Conservation (phyloP, 2,797 vertebrate genomes). For the Heliangelus exortis region DNA sequence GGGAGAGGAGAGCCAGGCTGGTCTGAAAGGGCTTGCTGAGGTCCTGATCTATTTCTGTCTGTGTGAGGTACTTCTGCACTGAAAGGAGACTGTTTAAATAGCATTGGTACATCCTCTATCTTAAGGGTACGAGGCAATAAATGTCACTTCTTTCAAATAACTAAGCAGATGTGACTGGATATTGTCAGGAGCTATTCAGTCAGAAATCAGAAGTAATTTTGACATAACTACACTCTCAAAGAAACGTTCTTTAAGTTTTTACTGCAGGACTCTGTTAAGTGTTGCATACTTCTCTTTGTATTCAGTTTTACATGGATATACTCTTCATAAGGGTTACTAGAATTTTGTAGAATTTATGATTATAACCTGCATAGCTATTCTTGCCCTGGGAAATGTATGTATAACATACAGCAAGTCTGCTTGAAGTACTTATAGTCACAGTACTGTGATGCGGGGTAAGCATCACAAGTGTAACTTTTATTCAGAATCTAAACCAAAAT, state of each 20-base stretch:
- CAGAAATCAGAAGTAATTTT: background rate
- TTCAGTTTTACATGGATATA: background rate
- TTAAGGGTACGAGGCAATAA: background rate
- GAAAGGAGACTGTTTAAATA: background rate
- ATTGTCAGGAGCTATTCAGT: slow-evolving; percentile 7
- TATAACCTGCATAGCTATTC: background rate
- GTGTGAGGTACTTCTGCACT: background rate
- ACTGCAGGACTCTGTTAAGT: background rate
- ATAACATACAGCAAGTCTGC: background rate
- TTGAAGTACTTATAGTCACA: background rate
- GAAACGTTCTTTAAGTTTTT: background rate
- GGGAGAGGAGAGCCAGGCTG: background rate
- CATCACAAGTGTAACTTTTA: background rate
- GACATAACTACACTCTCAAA: background rate
- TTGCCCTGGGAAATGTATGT: background rate
- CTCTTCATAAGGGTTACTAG: background rate
- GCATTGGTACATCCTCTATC: background rate
- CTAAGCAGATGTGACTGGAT: slow-evolving; percentile 23
- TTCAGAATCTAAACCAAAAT: background rate
- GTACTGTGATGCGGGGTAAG: background rate
- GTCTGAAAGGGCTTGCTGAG: background rate
- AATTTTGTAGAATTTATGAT: background rate
- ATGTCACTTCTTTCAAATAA: background rate
- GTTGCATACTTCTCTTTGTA: background rate
- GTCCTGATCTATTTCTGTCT: background rate